A percentile compares a stretch with the other conserved stretches of the same genome.
phyloP scores from a whole-genome alignment of 2,888 invertebrate species.

The Hypercompe scribonia region DNA sequence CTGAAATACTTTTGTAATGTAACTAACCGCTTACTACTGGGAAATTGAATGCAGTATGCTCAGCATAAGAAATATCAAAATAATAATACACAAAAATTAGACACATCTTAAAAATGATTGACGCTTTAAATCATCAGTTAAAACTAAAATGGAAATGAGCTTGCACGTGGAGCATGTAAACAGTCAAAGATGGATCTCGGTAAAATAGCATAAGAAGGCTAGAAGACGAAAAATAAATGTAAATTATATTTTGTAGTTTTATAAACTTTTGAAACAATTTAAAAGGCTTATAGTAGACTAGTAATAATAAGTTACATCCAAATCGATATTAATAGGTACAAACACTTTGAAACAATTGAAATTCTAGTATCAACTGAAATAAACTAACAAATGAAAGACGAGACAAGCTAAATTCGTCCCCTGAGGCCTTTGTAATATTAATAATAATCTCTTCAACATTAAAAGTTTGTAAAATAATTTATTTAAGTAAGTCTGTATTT shows the following conservation, averaged over 20 bases:
- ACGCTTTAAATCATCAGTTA: neutral
- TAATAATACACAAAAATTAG: too few species aligned
- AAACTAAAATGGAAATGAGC: neutral
- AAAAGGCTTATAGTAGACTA: neutral
- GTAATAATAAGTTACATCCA: neutral
- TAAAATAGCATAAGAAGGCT: too few species aligned
- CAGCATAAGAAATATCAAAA: neutral
- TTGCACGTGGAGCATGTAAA: neutral
- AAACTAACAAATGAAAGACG: neutral
- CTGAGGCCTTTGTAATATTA: too few species aligned
- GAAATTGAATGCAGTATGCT: neutral
- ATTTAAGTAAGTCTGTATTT: neutral
- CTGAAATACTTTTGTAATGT: neutral
- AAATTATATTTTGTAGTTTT: neutral
- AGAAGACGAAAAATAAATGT: too few species aligned
- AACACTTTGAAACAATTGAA: neutral
- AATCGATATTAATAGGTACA: neutral
- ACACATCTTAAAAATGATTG: neutral
- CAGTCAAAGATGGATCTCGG: too few species aligned
- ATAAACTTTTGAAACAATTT: neutral
- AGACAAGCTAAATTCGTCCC: too few species aligned
- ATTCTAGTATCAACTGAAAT: neutral
- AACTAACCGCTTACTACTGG: neutral
- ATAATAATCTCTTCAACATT: neutral
- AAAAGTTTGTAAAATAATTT: neutral